These are phyloP conservation scores for Myotis findleyi DNA, from an alignment of 2,797 vertebrate genomes.

Conservation along the genomic window DNA sequence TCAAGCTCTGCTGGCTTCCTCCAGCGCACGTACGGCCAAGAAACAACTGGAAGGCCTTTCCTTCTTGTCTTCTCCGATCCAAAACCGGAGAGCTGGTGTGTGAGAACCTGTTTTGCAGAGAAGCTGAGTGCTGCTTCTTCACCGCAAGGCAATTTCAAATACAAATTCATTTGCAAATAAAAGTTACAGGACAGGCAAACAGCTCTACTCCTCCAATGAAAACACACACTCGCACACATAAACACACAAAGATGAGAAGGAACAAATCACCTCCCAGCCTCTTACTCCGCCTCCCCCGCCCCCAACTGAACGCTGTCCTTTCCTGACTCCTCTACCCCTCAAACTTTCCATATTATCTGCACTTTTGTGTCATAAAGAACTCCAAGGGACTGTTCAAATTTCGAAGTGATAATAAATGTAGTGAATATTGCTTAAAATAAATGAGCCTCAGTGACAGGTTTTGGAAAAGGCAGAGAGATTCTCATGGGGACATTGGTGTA, in stretches of 20 bases:
- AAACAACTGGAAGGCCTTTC: background rate
- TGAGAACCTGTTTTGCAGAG: background rate
- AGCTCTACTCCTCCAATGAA: background rate
- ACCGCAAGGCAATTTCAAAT: background rate
- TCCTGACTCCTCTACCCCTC: background rate
- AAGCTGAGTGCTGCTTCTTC: background rate
- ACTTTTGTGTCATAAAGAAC: background rate
- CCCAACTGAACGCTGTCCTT: background rate
- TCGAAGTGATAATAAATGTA: background rate
- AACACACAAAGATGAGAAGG: background rate
- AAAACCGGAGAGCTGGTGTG: background rate
- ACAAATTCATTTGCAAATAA: background rate
- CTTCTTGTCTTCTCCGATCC: slow-evolving; percentile 1
- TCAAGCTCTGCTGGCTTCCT: slow-evolving; percentile 66
- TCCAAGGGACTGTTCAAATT: background rate
- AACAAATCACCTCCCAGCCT: background rate
- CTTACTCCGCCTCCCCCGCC: background rate
- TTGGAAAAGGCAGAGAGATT: background rate
- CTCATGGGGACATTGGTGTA: background rate
- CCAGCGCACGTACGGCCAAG: background rate
- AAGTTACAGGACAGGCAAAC: slow-evolving; percentile 28
- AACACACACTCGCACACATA: background rate
- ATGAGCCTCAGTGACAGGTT: background rate
- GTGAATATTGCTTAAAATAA: background rate
- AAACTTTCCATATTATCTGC: background rate